phyloP scores from a whole-genome alignment of 2,888 invertebrate species.

The Campoplex capitator region DNA sequence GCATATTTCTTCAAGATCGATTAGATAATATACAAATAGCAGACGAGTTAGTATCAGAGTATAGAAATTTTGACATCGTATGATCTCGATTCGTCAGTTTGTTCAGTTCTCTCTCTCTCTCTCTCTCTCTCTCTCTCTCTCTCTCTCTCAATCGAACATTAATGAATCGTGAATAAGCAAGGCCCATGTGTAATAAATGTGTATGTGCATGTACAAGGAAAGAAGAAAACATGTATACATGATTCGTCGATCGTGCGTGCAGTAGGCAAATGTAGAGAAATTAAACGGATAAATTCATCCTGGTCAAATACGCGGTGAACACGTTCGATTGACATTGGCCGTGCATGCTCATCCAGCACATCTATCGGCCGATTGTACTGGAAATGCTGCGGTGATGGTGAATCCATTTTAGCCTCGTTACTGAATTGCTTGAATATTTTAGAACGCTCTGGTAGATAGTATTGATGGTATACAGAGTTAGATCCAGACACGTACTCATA shows the following conservation, averaged over 20 bases:
- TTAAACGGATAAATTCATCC: constrained; percentile 70
- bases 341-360: constrained; percentile 34
- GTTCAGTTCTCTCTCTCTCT: background rate
- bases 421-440: constrained; percentile 69
- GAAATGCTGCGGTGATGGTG: constrained; percentile 41
- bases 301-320: constrained; percentile 58
- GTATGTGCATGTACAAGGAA: background rate
- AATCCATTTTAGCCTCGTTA: constrained; percentile 75
- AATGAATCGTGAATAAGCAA: constrained; percentile 28
- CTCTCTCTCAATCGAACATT: constrained; percentile 25
- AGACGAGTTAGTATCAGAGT: background rate
- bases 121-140: too few species aligned
- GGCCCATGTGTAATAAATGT: background rate
- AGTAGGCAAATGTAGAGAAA: constrained; percentile 61
- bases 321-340: constrained; percentile 68
- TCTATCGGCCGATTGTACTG: constrained; percentile 47
- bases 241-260: constrained; percentile 8
- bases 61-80: background rate
- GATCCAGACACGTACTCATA: background rate
- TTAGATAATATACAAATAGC: background rate
- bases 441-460: constrained; percentile 42
- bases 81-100: background rate
- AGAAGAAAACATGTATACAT: background rate
- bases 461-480: background rate
- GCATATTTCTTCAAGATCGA: background rate